Evolutionary conservation across 2,113 vertebrate species (phyloP).

Genomic region (Lichenostomus cassidix): DNA sequence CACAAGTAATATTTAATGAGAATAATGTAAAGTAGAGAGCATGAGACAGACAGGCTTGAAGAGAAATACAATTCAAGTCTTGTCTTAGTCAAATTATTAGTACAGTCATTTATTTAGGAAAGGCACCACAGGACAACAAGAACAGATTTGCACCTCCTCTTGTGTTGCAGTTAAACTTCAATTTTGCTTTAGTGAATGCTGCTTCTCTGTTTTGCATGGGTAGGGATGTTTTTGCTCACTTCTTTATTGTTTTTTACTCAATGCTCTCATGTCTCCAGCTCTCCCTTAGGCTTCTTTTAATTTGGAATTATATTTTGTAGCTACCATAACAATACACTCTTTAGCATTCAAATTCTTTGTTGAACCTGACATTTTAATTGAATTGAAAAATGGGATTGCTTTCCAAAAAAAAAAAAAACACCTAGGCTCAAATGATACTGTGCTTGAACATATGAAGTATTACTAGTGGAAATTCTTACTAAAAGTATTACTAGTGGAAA

Average conservation of each 20-base stretch:
- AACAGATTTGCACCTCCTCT: not conserved
- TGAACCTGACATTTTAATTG: not conserved
- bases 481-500: not conserved
- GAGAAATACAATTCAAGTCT: not conserved
- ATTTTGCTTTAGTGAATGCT: not conserved
- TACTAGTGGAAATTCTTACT: not conserved
- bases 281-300: not conserved
- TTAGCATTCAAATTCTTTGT: not conserved
- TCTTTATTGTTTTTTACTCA: not conserved
- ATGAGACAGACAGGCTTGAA: not conserved
- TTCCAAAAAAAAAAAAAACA: not conserved
- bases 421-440: not conserved
- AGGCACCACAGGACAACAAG: not conserved
- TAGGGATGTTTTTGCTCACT: accelerated
- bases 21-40: not conserved
- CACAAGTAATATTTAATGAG: not conserved
- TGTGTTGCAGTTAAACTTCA: not conserved
- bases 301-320: not conserved
- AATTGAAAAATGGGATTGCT: not conserved
- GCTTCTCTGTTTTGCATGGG: not conserved
- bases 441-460: not conserved
- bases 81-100: not conserved
- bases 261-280: not conserved
- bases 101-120: not conserved
- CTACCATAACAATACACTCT: not conserved